Base-by-base conservation (phyloP, 2,113 vertebrate genomes). In the Ammodytes dubius region DNA sequence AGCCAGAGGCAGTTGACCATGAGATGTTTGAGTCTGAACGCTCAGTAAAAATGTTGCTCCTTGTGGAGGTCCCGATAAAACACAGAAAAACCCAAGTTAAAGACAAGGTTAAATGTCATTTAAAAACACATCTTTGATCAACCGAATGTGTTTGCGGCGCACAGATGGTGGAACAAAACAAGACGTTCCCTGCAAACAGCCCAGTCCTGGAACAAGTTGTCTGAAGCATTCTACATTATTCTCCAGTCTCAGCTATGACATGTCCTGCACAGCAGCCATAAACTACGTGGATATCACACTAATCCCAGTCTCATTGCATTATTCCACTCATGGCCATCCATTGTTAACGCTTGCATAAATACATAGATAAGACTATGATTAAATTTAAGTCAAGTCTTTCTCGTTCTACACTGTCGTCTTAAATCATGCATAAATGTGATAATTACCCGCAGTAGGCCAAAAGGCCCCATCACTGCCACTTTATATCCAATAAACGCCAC, bases 341-440 rank as follows among this genome's bases (percentile, higher is more conserved):
- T 90, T 92, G 91, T 92, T 92, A 91, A 94, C 82, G 80, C 92
- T 92, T 92, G 92, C 93, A 95, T 95, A 94, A 93, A 95, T 95
- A 90, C 91, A 94, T 92, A 92, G 86, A 94, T 93, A 91, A 79
- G 87, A 87, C 92, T 93, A 93, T 93, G 85, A 95, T 94, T 93
- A 85, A 89, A 95, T 94, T 94, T 93, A 86, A 93, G 89, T 91
- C 87, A 89, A 92, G 89, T 88, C 88, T 85, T 90, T 92, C 87
- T 88, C 84, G 85, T 90, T 86, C 83, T 88, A 90, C 89, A 90
- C 88, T 93, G 93, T 94, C 93, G 27, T 77, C 85, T 94, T 94
- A 94, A 94, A 95, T 95, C 94, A 94, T 91, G 90, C 91, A 91
- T 92, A 92, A 94, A 95, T 89, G 94, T 94, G 93, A 94, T 95